Percentiles rank a stretch among this genome's conserved stretches.
Evolutionary conservation across 2,888 invertebrate genomes (phyloP).

Genomic region (Lysandra coridon): DNA sequence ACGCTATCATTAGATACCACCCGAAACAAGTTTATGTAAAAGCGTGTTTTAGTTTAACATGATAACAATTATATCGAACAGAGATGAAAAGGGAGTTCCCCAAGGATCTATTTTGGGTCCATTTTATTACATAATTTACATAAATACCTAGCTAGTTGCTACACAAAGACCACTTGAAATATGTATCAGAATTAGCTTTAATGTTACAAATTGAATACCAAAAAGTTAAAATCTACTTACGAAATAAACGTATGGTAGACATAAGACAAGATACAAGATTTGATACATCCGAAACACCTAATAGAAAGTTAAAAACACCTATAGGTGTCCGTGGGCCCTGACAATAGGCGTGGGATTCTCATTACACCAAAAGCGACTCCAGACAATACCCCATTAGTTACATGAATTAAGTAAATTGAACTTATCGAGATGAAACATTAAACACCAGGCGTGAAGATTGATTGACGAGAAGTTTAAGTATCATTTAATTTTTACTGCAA

Average conservation of each 20-base stretch:
- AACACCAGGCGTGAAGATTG: constrained; percentile 1
- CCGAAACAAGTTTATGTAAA: neutral
- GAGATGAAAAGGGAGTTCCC: neutral
- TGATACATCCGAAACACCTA: constrained; percentile 18
- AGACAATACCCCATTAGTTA: constrained; percentile 42
- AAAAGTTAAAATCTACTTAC: neutral
- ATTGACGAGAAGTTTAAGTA: constrained; percentile 24
- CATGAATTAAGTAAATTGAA: constrained; percentile 36
- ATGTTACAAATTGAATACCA: neutral
- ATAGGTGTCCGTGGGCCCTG: constrained; percentile 35
- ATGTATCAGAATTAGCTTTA: neutral
- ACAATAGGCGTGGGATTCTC: constrained; percentile 66
- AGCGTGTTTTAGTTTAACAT: neutral
- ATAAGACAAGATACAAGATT: neutral
- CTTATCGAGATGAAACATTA: constrained; percentile 34
- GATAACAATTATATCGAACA: neutral
- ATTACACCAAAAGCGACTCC: constrained; percentile 40
- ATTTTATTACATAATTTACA: neutral
- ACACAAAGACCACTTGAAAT: neutral
- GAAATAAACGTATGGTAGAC: neutral
- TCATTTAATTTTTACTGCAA: constrained; percentile 11
- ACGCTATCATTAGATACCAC: neutral
- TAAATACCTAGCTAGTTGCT: neutral
- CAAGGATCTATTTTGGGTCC: neutral
- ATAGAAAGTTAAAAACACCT: constrained; percentile 26